Percentiles rank a stretch among this genome's conserved stretches.
These are phyloP conservation scores for Aspidiotus rigidus DNA, from an alignment of 2,888 invertebrate species.

Conservation along the genomic window DNA sequence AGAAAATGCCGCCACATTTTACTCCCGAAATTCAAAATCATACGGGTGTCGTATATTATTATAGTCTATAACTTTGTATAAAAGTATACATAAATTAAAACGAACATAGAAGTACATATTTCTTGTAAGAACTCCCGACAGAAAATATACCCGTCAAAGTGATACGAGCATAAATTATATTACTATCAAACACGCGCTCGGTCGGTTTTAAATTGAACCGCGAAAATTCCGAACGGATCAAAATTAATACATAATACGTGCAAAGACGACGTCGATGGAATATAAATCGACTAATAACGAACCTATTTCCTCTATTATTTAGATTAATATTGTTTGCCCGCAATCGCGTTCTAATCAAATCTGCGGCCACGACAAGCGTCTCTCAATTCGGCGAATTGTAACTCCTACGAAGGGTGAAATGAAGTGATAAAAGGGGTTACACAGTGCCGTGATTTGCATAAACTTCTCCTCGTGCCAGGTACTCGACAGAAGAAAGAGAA, in stretches of 20 bases:
- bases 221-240: constrained; percentile 12
- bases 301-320: constrained; percentile 25
- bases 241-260: constrained; percentile 26
- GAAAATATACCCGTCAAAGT: too few relatives aligned
- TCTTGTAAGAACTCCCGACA: too few relatives aligned
- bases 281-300: constrained; percentile 28
- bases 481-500: not conserved
- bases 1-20: too few relatives aligned
- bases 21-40: too few relatives aligned
- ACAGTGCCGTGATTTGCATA: constrained; percentile 27
- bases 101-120: too few relatives aligned
- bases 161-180: not conserved
- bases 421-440: constrained; percentile 29
- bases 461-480: constrained; percentile 1
- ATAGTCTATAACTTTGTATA: too few relatives aligned
- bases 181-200: constrained; percentile 10
- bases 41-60: too few relatives aligned
- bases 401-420: constrained; percentile 14
- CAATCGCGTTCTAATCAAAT: constrained; percentile 26
- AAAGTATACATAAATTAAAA: too few relatives aligned
- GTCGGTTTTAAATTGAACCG: constrained; percentile 3
- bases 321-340: constrained; percentile 26
- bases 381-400: constrained; percentile 9
- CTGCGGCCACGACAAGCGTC: constrained; percentile 10
- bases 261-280: constrained; percentile 19